These are phyloP conservation scores for Phalera bucephala DNA, from an alignment of 2,888 invertebrate genomes.

Conservation along the genomic window DNA sequence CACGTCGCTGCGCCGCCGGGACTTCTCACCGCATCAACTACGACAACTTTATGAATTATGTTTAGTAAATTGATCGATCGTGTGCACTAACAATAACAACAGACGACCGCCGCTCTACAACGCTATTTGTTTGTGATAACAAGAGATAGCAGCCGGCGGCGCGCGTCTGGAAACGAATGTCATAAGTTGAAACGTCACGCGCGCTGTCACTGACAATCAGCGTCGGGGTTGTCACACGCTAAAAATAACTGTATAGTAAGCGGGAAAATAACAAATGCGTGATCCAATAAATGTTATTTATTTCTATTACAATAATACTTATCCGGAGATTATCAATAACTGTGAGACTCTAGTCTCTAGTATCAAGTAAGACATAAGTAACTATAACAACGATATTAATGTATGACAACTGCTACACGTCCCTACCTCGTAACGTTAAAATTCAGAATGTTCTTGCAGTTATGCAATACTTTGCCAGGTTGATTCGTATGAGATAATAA, in stretches of 20 bases:
- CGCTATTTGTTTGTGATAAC: conserved; percentile 17
- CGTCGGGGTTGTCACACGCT: conserved; percentile 15
- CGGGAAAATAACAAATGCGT: conserved; percentile 28
- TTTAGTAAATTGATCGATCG: not conserved
- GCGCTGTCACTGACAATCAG: conserved; percentile 8
- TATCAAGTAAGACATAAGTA: conserved; percentile 26
- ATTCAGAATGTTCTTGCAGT: no score
- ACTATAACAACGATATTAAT: conserved; percentile 31
- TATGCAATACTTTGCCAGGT: no score
- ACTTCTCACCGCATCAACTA: not conserved
- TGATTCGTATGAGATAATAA: no score
- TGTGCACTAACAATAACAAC: conserved; percentile 13
- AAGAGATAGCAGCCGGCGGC: conserved; percentile 4
- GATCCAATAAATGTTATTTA: conserved; percentile 70
- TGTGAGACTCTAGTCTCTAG: conserved; percentile 29
- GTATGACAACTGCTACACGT: conserved; percentile 7
- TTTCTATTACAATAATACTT: conserved; percentile 64
- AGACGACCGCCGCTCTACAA: conserved; percentile 11
- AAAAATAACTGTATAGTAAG: conserved; percentile 2
- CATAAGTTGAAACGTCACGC: not conserved
- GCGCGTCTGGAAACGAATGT: not conserved
- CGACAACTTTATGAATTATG: no score
- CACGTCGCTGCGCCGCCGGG: conserved; percentile 5
- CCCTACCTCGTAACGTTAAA: no score
- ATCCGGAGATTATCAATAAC: conserved; percentile 54